Evolutionary conservation across 2,888 invertebrate species (phyloP).

Genomic region (Calliopum simillimum): DNA sequence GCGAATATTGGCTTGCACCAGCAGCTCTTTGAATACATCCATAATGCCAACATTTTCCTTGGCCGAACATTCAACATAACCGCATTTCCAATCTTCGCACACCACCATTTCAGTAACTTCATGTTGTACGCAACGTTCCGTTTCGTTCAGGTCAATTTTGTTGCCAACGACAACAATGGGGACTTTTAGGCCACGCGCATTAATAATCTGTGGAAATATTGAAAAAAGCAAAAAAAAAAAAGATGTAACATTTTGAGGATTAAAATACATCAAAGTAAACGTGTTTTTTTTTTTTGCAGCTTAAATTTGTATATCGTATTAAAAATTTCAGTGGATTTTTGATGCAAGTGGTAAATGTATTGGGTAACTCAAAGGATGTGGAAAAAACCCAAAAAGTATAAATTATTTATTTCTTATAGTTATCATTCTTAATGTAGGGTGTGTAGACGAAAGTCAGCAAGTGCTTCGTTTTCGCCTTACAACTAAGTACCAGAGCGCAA

Average conservation of each 20-base stretch:
- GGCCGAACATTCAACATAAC: constrained; percentile 70
- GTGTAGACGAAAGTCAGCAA: no score
- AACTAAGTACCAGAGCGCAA: no score
- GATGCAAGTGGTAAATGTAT: no score
- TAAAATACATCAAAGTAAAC: constrained; percentile 3
- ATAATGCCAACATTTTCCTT: constrained; percentile 69
- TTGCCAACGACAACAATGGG: constrained; percentile 80
- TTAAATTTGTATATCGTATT: no score
- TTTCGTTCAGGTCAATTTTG: constrained; percentile 72
- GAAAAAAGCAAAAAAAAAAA: constrained; percentile 7
- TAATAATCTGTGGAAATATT: constrained; percentile 47
- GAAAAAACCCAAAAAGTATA: no score
- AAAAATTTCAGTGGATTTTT: no score
- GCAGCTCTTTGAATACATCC: constrained; percentile 69
- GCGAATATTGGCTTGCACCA: constrained; percentile 68
- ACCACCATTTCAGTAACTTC: constrained; percentile 67
- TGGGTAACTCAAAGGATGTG: no score
- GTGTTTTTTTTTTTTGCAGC: no score
- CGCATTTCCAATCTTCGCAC: constrained; percentile 69
- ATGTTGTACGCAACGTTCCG: constrained; percentile 60
- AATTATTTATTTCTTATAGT: no score
- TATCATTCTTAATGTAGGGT: no score
- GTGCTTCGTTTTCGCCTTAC: no score
- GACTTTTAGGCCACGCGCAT: constrained; percentile 67
- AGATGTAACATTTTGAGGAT: background rate